Percentiles rank a stretch among this genome's conserved stretches.
These are phyloP conservation scores for Calidris pugnax DNA, from an alignment of 2,113 vertebrate genomes.

Conservation along the genomic window DNA sequence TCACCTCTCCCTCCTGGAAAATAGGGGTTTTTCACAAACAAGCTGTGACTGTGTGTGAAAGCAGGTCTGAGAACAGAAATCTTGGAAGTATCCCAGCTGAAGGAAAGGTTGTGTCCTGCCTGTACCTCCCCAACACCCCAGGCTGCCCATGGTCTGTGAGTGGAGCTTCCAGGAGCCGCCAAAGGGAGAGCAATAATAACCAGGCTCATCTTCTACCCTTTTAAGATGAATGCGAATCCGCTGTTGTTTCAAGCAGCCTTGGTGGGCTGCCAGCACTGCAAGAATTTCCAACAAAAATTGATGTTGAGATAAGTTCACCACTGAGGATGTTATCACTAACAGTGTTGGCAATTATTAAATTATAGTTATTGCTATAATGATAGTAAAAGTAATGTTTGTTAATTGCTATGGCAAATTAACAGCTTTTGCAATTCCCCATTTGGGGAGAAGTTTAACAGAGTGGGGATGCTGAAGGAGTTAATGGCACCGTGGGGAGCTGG, in stretches of 20 bases:
- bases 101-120: neutral
- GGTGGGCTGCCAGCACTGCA: neutral
- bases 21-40: neutral
- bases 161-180: neutral
- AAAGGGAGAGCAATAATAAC: neutral
- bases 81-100: neutral
- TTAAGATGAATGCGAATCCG: neutral
- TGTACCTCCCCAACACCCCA: fast-evolving
- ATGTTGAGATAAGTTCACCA: neutral
- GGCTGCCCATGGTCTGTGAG: fast-evolving
- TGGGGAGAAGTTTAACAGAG: neutral
- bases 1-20: neutral
- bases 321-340: neutral
- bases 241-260: neutral
- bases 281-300: neutral
- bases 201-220: neutral
- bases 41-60: neutral
- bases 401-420: neutral
- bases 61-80: neutral
- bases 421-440: neutral
- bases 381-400: neutral
- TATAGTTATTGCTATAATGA: neutral
- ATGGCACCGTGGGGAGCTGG: neutral
- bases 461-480: neutral
- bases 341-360: neutral